phyloP scores from a whole-genome alignment of 2,113 vertebrate species.

The Periophthalmus modestus region DNA sequence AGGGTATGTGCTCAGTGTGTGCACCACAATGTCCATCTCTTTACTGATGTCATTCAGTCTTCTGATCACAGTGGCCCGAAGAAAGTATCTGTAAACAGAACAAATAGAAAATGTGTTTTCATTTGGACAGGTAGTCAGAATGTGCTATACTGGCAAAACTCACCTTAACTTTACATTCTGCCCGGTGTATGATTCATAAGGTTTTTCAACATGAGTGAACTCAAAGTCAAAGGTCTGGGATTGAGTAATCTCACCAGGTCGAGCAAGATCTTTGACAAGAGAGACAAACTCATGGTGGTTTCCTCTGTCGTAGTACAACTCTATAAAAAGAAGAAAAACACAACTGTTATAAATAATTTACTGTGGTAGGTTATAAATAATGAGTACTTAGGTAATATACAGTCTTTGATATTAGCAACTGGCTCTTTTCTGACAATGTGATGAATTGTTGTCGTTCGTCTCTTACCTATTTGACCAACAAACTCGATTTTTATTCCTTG shows the following conservation, averaged over 20 bases:
- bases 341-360: neutral
- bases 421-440: neutral
- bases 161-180: conserved; percentile 97
- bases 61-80: conserved; percentile 92
- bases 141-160: conserved; percentile 34
- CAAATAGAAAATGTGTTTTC: neutral
- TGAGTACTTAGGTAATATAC: neutral
- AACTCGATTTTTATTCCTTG: conserved; percentile 97
- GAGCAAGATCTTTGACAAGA: conserved; percentile 94
- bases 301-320: conserved; percentile 96
- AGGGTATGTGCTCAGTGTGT: conserved; percentile 92
- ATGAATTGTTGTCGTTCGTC: neutral
- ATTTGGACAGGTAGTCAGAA: conserved; percentile 10
- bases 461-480: conserved; percentile 95
- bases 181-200: conserved; percentile 96
- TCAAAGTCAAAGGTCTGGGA: conserved; percentile 97
- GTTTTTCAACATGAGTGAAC: conserved; percentile 98
- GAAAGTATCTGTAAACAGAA: conserved; percentile 86
- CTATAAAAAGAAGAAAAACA: conserved; percentile 62
- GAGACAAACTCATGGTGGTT: conserved; percentile 99
- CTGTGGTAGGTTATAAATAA: no score
- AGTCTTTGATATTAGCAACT: neutral
- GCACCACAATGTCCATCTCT: conserved; percentile 97
- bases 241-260: conserved; percentile 93
- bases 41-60: conserved; percentile 93